Evolutionary conservation across 2,113 vertebrate species (phyloP).

Genomic region (Chaetops frenatus): DNA sequence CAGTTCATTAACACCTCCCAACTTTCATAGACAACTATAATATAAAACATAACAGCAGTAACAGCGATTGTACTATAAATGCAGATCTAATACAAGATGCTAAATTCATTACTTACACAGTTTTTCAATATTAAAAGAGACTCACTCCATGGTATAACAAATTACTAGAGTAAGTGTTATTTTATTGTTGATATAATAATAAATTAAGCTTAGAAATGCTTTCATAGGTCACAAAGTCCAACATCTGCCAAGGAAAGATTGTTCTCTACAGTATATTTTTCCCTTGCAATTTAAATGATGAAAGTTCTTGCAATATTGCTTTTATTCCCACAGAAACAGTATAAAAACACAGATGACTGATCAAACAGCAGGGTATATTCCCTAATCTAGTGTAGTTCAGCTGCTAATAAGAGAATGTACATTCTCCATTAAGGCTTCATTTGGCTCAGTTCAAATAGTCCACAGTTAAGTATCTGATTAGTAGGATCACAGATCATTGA

Average conservation of each 20-base stretch:
- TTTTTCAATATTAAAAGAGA: background rate
- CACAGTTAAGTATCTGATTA: background rate
- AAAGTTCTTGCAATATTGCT: background rate
- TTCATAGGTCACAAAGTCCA: background rate
- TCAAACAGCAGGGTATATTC: background rate
- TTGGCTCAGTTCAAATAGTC: background rate
- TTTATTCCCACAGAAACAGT: background rate
- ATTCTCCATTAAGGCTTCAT: background rate
- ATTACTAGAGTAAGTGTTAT: background rate
- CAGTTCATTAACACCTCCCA: slow-evolving; percentile 17
- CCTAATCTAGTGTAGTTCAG: background rate
- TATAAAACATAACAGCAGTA: background rate
- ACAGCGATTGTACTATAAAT: background rate
- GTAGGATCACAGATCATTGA: background rate
- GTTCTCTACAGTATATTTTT: background rate
- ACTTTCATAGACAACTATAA: background rate
- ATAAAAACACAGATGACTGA: background rate
- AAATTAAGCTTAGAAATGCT: background rate
- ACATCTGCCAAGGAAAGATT: background rate
- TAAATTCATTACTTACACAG: background rate
- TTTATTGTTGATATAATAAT: background rate
- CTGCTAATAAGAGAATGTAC: background rate
- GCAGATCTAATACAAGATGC: background rate
- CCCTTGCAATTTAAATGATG: background rate
- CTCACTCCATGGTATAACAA: background rate